These are phyloP conservation scores for Myiozetetes cayanensis DNA, from an alignment of 2,113 vertebrate genomes.

Conservation along the genomic window DNA sequence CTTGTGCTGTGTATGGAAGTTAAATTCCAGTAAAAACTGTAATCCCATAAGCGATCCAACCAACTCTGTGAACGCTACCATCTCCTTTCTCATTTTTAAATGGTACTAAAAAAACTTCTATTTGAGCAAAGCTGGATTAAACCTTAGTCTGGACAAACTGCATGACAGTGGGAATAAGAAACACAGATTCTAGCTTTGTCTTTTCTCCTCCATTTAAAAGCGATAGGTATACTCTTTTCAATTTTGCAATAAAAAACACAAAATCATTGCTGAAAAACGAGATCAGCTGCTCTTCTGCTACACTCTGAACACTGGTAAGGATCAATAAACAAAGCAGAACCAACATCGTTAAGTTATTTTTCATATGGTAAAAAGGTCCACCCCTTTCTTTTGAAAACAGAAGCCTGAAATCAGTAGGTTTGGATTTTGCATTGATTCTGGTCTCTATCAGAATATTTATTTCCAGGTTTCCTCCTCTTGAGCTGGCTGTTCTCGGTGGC, in stretches of 20 bases:
- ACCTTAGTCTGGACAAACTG: neutral
- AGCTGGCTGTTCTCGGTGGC: neutral
- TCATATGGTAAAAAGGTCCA: neutral
- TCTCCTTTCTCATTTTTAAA: neutral
- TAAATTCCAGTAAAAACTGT: neutral
- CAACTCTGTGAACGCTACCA: no score
- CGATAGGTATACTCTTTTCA: accelerated
- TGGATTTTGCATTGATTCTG: neutral
- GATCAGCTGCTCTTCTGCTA: neutral
- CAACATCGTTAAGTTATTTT: neutral
- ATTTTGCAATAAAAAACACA: neutral
- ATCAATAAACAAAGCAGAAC: neutral
- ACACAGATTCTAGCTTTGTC: neutral
- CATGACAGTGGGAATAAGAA: neutral
- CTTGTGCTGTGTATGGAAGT: neutral
- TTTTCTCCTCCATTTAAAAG: neutral
- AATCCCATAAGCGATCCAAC: neutral
- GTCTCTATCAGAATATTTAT: neutral
- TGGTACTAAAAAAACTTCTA: neutral
- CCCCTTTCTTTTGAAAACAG: neutral
- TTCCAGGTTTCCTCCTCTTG: neutral
- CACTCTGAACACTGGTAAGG: neutral
- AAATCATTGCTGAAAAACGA: neutral
- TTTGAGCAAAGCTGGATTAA: neutral
- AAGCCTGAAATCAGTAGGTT: neutral